phyloP scores from a whole-genome alignment of 2,888 invertebrate genomes.

The Heteromurus nitidus region DNA sequence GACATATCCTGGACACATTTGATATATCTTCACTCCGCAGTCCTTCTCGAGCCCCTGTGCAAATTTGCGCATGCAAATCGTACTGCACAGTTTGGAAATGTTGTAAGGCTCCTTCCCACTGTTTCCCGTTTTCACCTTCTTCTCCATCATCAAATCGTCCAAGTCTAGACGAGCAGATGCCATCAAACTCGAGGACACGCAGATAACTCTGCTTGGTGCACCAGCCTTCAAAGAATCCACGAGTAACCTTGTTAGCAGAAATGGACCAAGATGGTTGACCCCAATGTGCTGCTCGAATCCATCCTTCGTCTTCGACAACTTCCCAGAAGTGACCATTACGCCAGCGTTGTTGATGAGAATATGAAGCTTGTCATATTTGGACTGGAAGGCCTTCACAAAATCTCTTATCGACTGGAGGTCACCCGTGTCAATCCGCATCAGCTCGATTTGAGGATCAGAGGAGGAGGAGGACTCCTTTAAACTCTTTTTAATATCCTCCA shows the following conservation, averaged over 20 bases:
- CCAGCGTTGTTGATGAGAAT: constrained; percentile 77
- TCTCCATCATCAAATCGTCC: constrained; percentile 70
- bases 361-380: constrained; percentile 74
- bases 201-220: constrained; percentile 72
- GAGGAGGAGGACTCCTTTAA: background rate
- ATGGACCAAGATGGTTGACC: constrained; percentile 76
- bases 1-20: constrained; percentile 73
- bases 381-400: constrained; percentile 75
- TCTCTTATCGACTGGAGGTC: constrained; percentile 75
- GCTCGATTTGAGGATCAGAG: too few relatives aligned
- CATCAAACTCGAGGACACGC: constrained; percentile 74
- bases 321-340: constrained; percentile 68
- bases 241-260: constrained; percentile 76
- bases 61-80: constrained; percentile 73
- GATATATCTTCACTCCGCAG: constrained; percentile 73
- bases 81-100: constrained; percentile 74
- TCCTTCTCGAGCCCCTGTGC: constrained; percentile 60
- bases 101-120: constrained; percentile 72
- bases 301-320: constrained; percentile 72
- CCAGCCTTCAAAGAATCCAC: constrained; percentile 75
- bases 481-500: constrained; percentile 33
- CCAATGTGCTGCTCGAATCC: constrained; percentile 76
- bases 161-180: constrained; percentile 73
- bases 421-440: constrained; percentile 75
- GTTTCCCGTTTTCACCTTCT: constrained; percentile 54